Conservation (phyloP, 2,888 invertebrate genomes). For the Stratiomys singularior region DNA sequence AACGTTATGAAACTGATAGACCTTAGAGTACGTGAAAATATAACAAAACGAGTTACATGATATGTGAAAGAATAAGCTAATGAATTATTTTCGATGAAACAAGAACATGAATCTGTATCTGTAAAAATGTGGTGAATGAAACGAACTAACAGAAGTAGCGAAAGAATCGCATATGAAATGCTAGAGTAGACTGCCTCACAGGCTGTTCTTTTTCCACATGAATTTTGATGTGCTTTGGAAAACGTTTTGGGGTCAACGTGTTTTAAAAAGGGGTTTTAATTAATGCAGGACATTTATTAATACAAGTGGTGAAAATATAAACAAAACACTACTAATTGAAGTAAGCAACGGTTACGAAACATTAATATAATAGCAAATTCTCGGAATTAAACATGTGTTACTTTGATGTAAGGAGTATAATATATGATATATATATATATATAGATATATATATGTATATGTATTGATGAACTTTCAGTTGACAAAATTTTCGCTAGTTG, state of each 20-base stretch:
- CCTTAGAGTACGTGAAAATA: constrained; percentile 25
- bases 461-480: neutral
- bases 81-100: constrained; percentile 35
- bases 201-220: neutral
- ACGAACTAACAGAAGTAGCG: constrained; percentile 1
- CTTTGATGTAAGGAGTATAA: constrained; percentile 23
- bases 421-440: too few species aligned
- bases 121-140: constrained; percentile 20
- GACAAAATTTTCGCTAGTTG: neutral
- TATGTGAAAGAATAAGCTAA: constrained; percentile 25
- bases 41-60: constrained; percentile 28
- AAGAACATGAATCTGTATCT: neutral
- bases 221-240: neutral
- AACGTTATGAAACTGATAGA: constrained; percentile 18
- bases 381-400: constrained; percentile 32
- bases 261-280: constrained; percentile 10
- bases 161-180: neutral
- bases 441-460: too few species aligned
- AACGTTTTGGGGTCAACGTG: neutral
- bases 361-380: constrained; percentile 19
- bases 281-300: constrained; percentile 31
- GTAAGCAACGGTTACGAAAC: constrained; percentile 22
- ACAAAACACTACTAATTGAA: neutral
- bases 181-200: neutral
- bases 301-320: neutral